These are phyloP conservation scores for Chiroxiphia lanceolata DNA, from an alignment of 2,797 vertebrate genomes.

Conservation along the genomic window DNA sequence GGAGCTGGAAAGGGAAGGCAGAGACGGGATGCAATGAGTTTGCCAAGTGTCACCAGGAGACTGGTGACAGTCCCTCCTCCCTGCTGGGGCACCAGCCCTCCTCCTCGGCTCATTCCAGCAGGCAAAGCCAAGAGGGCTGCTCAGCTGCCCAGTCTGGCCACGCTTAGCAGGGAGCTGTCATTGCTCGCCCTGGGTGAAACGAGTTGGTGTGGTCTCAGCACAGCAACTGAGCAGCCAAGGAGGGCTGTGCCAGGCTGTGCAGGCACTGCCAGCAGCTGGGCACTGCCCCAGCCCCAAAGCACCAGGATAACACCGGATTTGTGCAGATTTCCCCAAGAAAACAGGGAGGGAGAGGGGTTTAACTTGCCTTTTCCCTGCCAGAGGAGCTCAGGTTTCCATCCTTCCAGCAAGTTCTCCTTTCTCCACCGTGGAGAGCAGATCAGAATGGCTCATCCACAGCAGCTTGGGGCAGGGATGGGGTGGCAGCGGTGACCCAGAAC, in stretches of 20 bases:
- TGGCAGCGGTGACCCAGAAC: neutral
- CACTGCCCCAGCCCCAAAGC: neutral
- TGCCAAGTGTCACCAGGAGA: neutral
- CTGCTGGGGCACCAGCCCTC: neutral
- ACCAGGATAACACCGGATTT: constrained; percentile 1
- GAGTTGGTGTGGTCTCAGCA: neutral
- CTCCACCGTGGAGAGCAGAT: rapidly evolving
- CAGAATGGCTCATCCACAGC: neutral
- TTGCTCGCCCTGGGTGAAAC: neutral
- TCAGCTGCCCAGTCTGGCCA: neutral
- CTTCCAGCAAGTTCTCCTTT: rapidly evolving
- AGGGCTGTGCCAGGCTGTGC: constrained; percentile 27
- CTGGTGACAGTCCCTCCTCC: neutral
- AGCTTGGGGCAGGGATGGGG: neutral
- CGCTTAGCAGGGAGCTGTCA: neutral
- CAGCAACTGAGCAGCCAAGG: neutral
- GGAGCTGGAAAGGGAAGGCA: neutral
- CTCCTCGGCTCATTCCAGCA: neutral
- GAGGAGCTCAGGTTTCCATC: neutral
- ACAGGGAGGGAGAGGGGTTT: neutral
- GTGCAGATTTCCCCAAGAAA: constrained; percentile 26
- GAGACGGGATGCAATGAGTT: neutral
- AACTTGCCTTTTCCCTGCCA: neutral
- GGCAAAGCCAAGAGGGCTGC: neutral
- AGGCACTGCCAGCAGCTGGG: constrained; percentile 25